Percentiles rank a stretch among this genome's conserved stretches.
phyloP scores from a whole-genome alignment of 2,113 vertebrate species.

The Sapajus apella region DNA sequence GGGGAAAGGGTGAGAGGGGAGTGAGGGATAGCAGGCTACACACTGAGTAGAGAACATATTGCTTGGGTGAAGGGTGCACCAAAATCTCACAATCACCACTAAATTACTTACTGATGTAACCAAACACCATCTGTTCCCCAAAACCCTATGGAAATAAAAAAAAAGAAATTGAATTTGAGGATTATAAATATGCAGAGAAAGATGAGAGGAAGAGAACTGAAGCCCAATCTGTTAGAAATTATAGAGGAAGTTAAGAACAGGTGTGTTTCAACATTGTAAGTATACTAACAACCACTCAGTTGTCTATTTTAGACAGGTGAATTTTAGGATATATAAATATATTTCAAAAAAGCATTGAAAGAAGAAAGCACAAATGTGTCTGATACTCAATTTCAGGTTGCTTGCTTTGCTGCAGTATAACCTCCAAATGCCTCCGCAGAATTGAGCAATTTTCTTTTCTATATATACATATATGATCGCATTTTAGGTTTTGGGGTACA shows the following conservation, averaged over 20 bases:
- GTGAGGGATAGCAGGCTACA: too few species aligned
- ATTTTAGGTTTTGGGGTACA: too few species aligned
- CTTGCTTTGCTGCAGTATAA: rapidly evolving
- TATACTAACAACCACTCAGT: not conserved
- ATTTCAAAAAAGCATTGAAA: not conserved
- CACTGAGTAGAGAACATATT: too few species aligned
- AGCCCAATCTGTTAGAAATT: not conserved
- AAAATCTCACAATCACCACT: too few species aligned
- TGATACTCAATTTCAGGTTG: not conserved
- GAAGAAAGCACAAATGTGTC: not conserved
- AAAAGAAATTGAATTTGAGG: not conserved
- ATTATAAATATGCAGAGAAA: not conserved
- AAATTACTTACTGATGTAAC: too few species aligned
- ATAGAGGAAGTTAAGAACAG: not conserved
- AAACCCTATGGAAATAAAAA: too few species aligned
- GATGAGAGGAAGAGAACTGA: too few species aligned
- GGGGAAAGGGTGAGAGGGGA: too few species aligned
- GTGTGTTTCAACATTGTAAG: too few species aligned
- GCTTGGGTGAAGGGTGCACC: too few species aligned
- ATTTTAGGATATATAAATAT: not conserved
- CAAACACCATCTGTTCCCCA: too few species aligned
- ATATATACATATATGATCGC: too few species aligned
- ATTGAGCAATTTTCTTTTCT: not conserved
- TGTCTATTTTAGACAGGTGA: not conserved
- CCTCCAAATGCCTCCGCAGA: not conserved